Evolutionary conservation across 2,797 vertebrate genomes (phyloP), one percentile per base, ranked within the genome.

Genomic region (Rhynchonycteris naso): DNA sequence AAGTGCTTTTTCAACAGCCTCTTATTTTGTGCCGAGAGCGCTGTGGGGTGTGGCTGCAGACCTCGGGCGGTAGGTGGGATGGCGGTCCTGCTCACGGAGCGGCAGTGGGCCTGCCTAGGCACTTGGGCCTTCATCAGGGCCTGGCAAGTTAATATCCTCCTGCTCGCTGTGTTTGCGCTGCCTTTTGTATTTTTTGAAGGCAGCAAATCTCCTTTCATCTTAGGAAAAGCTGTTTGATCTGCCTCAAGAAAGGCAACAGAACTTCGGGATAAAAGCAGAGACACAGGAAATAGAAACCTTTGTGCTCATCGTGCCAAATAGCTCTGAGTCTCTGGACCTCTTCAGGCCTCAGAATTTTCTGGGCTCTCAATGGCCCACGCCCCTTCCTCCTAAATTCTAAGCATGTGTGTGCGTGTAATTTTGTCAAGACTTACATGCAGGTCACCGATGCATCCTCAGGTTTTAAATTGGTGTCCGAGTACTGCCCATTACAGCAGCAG

Each of bases 61-160:
- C 3, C 43, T 2, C 16, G 50, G 19, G 28, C 2, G n/a, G 24
- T 5, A 8, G 35, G 30, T 22, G 59, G n/a, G 58, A 65, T 1
- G 33, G 22, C 85, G 14, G 15, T 52, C 43, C 58, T 35, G 58
- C 61, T 83, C 30, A 15, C 13, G 1, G 14, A 12, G 21, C 52
- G 61, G 30, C 16, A 13, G 33, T n/a, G 26, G 24, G 11, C 33
- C 90, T 6, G 6, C 10, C 54, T 56, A 52, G 82, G 54, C n/a
- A 16, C 56, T 24, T 24, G 74, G 12, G 0, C 0, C 33, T 56
- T 16, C 12, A 0, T 24, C 5, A 4, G 47, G 2, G 4, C 30
- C 65, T 1, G 6, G 24, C 13, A 47, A 50, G 30, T 26, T 9
- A 10, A 14, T 22, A 0, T 35, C 38, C 18, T 50, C 52, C 54